A percentile compares a stretch with the other conserved stretches of the same genome.
phyloP scores from a whole-genome alignment of 35 echinoderm and acorn worm genomes.

The Apostichopus japonicus region DNA sequence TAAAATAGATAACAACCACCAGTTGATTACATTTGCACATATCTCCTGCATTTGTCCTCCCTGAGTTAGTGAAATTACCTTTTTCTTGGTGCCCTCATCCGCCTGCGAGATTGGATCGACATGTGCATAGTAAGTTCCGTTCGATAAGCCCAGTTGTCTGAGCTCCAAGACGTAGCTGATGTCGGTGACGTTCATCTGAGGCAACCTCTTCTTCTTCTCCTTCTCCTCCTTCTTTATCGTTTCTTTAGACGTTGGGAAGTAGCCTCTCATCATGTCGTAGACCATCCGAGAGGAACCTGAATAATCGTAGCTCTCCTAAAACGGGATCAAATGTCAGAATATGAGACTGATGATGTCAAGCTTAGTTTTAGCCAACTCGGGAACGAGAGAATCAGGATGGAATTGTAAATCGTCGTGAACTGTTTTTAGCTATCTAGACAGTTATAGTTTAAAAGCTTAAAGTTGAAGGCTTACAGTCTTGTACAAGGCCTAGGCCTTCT shows the following conservation, averaged over 20 bases:
- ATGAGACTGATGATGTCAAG: too few relatives aligned
- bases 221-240: background rate
- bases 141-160: slow-evolving; percentile 65
- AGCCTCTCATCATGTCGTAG: slow-evolving; percentile 83
- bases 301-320: slow-evolving; percentile 97
- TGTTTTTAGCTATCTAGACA: too few relatives aligned
- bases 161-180: slow-evolving; percentile 79
- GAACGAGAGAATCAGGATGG: too few relatives aligned
- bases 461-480: too few relatives aligned
- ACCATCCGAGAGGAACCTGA: slow-evolving; percentile 93
- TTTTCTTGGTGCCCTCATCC: slow-evolving; percentile 24
- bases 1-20: too few relatives aligned
- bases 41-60: too few relatives aligned
- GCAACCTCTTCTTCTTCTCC: slow-evolving; percentile 49
- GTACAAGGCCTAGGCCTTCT: too few relatives aligned
- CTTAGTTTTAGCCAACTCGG: too few relatives aligned
- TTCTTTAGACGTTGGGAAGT: slow-evolving; percentile 56
- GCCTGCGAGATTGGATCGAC: slow-evolving; percentile 74
- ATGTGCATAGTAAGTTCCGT: slow-evolving; percentile 67
- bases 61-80: slow-evolving; percentile 28
- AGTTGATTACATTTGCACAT: too few relatives aligned
- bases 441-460: too few relatives aligned
- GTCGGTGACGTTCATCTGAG: slow-evolving; percentile 67
- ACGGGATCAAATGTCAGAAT: background rate
- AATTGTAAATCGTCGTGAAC: too few relatives aligned